phyloP scores from a whole-genome alignment of 2,888 invertebrate genomes.

The Liodrosophila aerea region DNA sequence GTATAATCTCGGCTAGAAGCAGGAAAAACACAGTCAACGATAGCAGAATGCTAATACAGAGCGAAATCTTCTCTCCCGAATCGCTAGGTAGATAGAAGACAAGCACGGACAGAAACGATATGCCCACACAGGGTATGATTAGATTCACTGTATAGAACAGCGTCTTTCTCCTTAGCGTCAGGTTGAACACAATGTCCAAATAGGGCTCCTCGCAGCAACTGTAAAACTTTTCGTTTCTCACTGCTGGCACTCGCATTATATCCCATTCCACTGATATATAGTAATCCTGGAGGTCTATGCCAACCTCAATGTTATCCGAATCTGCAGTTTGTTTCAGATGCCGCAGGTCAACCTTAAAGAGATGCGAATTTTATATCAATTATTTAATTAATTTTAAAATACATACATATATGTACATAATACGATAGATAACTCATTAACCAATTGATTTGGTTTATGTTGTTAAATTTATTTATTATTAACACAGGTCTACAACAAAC shows the following conservation, averaged over 20 bases:
- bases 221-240: slow-evolving; percentile 95
- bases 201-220: slow-evolving; percentile 98
- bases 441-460: no score
- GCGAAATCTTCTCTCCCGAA: slow-evolving; percentile 98
- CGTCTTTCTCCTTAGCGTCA: slow-evolving; percentile 96
- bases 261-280: slow-evolving; percentile 99
- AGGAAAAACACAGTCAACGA: slow-evolving; percentile 97
- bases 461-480: no score
- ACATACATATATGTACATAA: no score
- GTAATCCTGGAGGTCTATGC: slow-evolving; percentile 96
- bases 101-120: slow-evolving; percentile 97
- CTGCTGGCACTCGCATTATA: slow-evolving; percentile 95
- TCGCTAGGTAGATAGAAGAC: slow-evolving; percentile 99
- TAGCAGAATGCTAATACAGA: slow-evolving; percentile 96
- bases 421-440: no score
- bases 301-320: slow-evolving; percentile 93
- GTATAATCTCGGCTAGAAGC: slow-evolving; percentile 95
- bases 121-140: slow-evolving; percentile 98
- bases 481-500: no score
- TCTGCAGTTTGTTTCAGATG: slow-evolving; percentile 94
- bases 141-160: slow-evolving; percentile 98
- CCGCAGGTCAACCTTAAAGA: slow-evolving; percentile 90
- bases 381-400: no score
- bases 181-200: slow-evolving; percentile 98
- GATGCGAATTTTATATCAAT: not conserved